Conservation (phyloP, 2,113 vertebrate species). For the Spilogale gracilis region DNA sequence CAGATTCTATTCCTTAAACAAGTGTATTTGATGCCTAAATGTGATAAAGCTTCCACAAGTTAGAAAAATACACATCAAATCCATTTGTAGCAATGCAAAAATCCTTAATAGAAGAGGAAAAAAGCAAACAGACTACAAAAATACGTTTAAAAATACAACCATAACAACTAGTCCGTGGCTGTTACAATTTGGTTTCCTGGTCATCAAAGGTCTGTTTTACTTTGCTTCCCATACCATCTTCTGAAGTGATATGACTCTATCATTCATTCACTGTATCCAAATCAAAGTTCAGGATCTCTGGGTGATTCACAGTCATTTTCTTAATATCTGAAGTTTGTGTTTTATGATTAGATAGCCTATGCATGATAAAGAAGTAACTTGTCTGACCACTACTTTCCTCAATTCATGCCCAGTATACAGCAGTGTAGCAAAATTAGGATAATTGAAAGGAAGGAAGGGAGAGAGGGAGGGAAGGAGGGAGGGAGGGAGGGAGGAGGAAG, state of each 20-base stretch:
- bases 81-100: background rate
- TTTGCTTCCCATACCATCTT: background rate
- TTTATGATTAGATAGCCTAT: background rate
- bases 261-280: background rate
- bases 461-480: too few relatives aligned
- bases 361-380: background rate
- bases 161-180: background rate
- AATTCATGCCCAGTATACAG: background rate
- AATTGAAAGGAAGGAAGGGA: background rate
- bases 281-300: background rate
- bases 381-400: background rate
- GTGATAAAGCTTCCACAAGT: background rate
- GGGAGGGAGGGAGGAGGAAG: too few relatives aligned
- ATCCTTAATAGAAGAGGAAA: background rate
- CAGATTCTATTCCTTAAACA: background rate
- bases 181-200: background rate
- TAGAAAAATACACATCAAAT: background rate
- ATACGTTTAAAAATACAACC: background rate
- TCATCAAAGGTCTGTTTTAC: background rate
- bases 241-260: background rate
- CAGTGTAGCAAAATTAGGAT: background rate
- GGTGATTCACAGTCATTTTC: background rate
- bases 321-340: background rate
- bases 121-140: background rate
- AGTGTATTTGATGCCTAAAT: background rate